Base-by-base conservation (phyloP, 2,888 invertebrate genomes). In the Lomographa bimaculata region DNA sequence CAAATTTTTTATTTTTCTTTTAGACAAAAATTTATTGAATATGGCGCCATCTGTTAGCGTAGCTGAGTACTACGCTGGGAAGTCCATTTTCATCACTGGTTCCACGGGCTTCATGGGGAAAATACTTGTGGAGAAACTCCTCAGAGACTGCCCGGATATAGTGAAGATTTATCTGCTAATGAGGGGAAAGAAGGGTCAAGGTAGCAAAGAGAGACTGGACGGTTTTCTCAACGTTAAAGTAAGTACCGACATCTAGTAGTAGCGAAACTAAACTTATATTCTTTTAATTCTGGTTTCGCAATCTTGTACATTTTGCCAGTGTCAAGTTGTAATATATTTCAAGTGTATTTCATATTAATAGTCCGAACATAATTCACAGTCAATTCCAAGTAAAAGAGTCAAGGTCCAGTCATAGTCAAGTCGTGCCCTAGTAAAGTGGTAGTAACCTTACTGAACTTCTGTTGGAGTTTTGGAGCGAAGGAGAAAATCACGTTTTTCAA, bases 31-130 rank as follows among this genome's bases (percentile, higher is more conserved):
- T 34, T 26, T 20, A 38, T 7, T 10, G 11, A 65, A 36, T 38
- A 82, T 82, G 83, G 60, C 79, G 77, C 74, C 78, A 57, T 65
- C 79, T 70, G 50, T 77, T 8, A 72, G 71, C 54, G 85, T 92
- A 36, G 68, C 89, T 0, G 85, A 91, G 61, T 93, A 91, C 91
- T 93, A 91, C 69, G 77, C 83, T 0, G 82, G 79, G 1, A 91
- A 92, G 56, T 81, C 90, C 1, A 80, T 97, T 1, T 91, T 97
- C 57, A 90, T 97, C 29, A 97, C 96, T 0, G 97, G 96, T 0
- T 93, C 93, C 0, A 95, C 95, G 0, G 96, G 96, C 1, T 97
- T 96, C 60, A 91, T 97, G 86, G 96, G 96, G 3, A 96, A 96
- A 77, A 93, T 95, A 2, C 76, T 96, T 7, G 89, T 96, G 5